These are phyloP conservation scores for Perdita meconis DNA, from an alignment of 2,888 invertebrate species.

Conservation along the genomic window DNA sequence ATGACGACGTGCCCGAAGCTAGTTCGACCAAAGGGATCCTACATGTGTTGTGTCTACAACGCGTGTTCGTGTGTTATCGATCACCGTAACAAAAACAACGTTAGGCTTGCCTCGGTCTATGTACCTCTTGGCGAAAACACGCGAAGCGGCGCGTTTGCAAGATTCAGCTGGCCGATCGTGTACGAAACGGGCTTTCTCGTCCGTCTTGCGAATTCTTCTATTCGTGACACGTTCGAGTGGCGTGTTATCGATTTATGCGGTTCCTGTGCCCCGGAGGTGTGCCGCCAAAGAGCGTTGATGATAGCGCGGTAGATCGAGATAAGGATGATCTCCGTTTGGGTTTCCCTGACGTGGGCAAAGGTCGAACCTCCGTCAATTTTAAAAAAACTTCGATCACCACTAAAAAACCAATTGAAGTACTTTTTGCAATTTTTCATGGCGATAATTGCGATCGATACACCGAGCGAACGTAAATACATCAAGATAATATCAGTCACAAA, in stretches of 20 bases:
- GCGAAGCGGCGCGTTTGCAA: slow-evolving; percentile 33
- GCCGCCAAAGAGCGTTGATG: slow-evolving; percentile 25
- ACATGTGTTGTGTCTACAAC: slow-evolving; percentile 32
- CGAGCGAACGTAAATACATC: too few species aligned
- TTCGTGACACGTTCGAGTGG: slow-evolving; percentile 64
- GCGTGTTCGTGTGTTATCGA: slow-evolving; percentile 50
- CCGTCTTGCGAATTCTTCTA: slow-evolving; percentile 65
- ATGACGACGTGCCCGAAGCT: slow-evolving; percentile 40
- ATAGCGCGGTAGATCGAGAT: not conserved
- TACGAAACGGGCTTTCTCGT: slow-evolving; percentile 29
- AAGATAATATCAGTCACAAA: too few species aligned
- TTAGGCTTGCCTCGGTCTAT: slow-evolving; percentile 28
- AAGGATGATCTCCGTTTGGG: not conserved
- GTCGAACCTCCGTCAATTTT: too few species aligned
- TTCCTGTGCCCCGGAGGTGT: slow-evolving; percentile 64
- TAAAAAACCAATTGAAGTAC: too few species aligned
- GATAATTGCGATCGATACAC: too few species aligned
- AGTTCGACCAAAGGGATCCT: slow-evolving; percentile 30
- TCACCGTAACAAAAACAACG: slow-evolving; percentile 35
- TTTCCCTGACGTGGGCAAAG: not conserved
- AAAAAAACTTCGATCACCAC: too few species aligned
- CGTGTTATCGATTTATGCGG: slow-evolving; percentile 59
- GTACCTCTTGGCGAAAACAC: slow-evolving; percentile 46
- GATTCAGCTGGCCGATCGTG: slow-evolving; percentile 15
- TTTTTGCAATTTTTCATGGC: too few species aligned